Evolutionary conservation across 2,113 vertebrate genomes (phyloP), one percentile per base, ranked within the genome.

Genomic region (Hystrix cristata): DNA sequence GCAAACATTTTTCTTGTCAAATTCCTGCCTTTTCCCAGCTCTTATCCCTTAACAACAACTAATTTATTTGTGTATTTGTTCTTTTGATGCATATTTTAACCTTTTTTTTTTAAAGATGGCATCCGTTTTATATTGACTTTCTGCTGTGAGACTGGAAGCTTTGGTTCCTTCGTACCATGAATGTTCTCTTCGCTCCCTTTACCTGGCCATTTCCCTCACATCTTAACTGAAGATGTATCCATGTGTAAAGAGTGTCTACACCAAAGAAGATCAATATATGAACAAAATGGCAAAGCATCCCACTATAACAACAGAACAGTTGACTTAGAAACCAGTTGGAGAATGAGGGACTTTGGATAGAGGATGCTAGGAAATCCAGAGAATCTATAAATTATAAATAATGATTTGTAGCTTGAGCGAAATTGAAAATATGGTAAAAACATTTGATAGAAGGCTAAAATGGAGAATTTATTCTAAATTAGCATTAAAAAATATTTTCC

Each of bases 391-490:
- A 53, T 74, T 57, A 43, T 38, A 53, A 92, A 31, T 43, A 82
- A 74, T 51, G 34, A 78, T 18, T 64, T 59, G 48, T 9, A 55
- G 59, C 31, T 29, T 48, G 27, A 23, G 86, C 11, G 87, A 76
- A 90, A 88, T 27, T 74, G 11, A 62, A 34, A 95, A 38, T 85
- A 87, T 91, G 57, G 31, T 82, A 95, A 85, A 79, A 19, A 9
- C 31, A 79, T 65, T 91, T 86, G 1, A 1, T 62, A 55, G 71
- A 93, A n/a, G 19, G 57, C 34, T 87, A 74, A 93, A 95, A 76
- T 55, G 31, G 21, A 81, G 2, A 86, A 71, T 86, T 95, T 14
- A 59, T 79, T 69, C 23, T 89, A 92, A 96, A 62, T 48, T 86
- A 46, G 57, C 23, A 71, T 53, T 71, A 27, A 79, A 82, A 74